Conservation (phyloP, 2,113 vertebrate species). For the Sander vitreus region DNA sequence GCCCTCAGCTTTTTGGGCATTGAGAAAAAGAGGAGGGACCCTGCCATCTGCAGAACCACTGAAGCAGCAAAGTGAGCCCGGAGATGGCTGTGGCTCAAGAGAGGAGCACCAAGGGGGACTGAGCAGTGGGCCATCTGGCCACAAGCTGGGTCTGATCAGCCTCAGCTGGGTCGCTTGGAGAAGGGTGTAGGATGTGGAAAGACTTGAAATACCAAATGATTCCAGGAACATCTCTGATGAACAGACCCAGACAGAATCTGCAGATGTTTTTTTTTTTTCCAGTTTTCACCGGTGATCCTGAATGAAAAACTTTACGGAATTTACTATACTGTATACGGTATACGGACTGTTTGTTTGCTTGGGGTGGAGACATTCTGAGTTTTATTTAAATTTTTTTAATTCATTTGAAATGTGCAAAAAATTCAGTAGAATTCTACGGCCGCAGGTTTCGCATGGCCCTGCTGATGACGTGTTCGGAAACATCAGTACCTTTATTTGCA, state of each 20-base stretch:
- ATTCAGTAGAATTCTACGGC: too few relatives aligned
- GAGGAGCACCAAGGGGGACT: conserved; percentile 28
- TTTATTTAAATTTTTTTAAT: too few relatives aligned
- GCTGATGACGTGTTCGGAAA: background rate
- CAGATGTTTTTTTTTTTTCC: too few relatives aligned
- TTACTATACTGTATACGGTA: too few relatives aligned
- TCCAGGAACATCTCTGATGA: background rate
- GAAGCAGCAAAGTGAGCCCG: conserved; percentile 32
- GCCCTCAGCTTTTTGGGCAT: background rate
- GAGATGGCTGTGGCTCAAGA: conserved; percentile 36
- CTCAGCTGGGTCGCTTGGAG: conserved; percentile 33
- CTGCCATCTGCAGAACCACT: background rate
- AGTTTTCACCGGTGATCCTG: too few relatives aligned
- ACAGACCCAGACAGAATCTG: background rate
- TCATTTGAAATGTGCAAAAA: too few relatives aligned
- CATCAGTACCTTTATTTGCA: background rate
- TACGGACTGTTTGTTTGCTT: too few relatives aligned
- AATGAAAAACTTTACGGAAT: too few relatives aligned
- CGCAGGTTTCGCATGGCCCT: too few relatives aligned
- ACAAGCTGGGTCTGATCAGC: conserved; percentile 34
- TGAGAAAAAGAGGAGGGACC: background rate
- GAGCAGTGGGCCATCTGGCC: conserved; percentile 41
- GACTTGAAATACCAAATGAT: background rate
- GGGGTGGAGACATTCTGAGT: too few relatives aligned
- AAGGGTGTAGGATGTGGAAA: conserved; percentile 6